Evolutionary conservation across 2,797 vertebrate genomes (phyloP).

Genomic region (Lerista edwardsae): DNA sequence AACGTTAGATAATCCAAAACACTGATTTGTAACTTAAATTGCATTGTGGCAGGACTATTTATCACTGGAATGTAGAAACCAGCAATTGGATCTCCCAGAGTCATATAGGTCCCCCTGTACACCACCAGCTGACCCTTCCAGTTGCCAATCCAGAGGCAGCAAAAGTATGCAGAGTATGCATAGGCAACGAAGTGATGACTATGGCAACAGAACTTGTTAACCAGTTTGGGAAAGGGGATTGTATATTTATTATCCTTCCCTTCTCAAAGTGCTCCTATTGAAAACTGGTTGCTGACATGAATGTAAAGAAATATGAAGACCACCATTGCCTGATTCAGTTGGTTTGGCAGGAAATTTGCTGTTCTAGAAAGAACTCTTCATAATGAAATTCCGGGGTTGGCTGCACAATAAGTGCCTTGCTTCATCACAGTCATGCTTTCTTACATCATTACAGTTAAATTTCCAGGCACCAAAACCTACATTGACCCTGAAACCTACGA

Average conservation of each 20-base stretch:
- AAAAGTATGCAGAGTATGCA: no score
- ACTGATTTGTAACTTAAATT: background rate
- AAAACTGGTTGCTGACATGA: constrained; percentile 57
- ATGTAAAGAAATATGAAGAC: constrained; percentile 70
- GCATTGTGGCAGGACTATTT: background rate
- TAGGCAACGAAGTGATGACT: no score
- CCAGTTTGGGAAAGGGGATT: background rate
- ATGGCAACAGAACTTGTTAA: background rate
- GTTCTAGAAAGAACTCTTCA: constrained; percentile 77
- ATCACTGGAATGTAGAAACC: background rate
- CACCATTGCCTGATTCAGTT: constrained; percentile 67
- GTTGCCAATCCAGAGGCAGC: background rate
- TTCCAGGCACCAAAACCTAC: constrained; percentile 99
- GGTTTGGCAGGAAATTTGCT: constrained; percentile 71
- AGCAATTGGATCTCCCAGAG: background rate
- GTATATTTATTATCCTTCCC: background rate
- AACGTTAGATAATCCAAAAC: background rate
- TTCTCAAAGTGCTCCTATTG: constrained; percentile 46
- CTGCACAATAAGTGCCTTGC: constrained; percentile 85
- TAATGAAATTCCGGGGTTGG: constrained; percentile 82
- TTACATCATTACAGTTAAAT: constrained; percentile 99
- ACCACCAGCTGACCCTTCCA: background rate
- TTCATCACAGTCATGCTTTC: constrained; percentile 95
- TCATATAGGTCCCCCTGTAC: background rate
- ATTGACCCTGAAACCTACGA: constrained; percentile 99